Evolutionary conservation across 2,888 invertebrate genomes (phyloP).

Genomic region (Orthonychiurus folsomi): DNA sequence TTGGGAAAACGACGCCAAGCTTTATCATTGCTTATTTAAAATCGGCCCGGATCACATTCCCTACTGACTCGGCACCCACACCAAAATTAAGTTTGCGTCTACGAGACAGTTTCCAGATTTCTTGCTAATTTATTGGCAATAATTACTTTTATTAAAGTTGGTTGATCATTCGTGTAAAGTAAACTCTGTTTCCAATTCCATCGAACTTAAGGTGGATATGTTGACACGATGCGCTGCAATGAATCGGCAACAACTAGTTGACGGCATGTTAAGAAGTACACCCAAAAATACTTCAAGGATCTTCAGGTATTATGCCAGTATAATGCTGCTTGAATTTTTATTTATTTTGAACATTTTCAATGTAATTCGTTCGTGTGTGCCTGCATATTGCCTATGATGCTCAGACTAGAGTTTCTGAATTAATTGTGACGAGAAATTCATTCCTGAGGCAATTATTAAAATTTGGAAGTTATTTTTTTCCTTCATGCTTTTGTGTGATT

Average conservation of each 20-base stretch:
- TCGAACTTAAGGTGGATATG: slow-evolving; percentile 38
- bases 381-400: slow-evolving; percentile 16
- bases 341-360: neutral
- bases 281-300: slow-evolving; percentile 51
- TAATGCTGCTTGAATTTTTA: slow-evolving; percentile 6
- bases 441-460: neutral
- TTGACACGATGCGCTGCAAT: slow-evolving; percentile 35
- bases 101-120: slow-evolving; percentile 77
- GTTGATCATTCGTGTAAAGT: too few relatives aligned
- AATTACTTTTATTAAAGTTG: neutral
- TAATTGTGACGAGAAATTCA: neutral
- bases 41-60: too few relatives aligned
- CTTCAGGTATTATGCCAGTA: too few relatives aligned
- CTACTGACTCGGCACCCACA: too few relatives aligned
- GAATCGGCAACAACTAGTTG: slow-evolving; percentile 37
- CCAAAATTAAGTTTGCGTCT: slow-evolving; percentile 61
- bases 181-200: too few relatives aligned
- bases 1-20: too few relatives aligned
- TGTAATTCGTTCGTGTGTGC: neutral
- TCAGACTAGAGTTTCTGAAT: slow-evolving; percentile 34
- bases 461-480: too few relatives aligned
- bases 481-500: too few relatives aligned
- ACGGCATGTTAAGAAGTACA: slow-evolving; percentile 32
- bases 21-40: too few relatives aligned
- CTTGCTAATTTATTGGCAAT: neutral